Percentiles rank a stretch among this genome's conserved stretches.
Conservation (phyloP, 2,113 vertebrate species). For the Chascanopsetta lugubris region DNA sequence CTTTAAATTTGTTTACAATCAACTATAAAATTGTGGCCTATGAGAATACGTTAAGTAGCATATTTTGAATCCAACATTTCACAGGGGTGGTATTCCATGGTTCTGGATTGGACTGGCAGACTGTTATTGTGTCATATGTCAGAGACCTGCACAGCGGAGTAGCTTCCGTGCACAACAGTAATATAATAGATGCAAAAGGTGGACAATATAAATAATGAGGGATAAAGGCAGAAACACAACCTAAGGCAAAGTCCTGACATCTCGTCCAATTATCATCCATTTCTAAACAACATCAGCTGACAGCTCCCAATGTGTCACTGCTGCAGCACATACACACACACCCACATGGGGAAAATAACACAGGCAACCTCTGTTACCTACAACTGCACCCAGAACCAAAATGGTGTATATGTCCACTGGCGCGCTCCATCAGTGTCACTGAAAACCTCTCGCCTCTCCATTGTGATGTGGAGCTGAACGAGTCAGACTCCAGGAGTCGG, state of each 20-base stretch:
- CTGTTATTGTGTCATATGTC: no score
- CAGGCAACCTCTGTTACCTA: conserved; percentile 24
- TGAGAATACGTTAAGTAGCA: no score
- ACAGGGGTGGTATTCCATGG: no score
- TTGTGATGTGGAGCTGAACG: conserved; percentile 3
- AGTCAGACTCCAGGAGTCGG: neutral
- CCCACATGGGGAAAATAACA: conserved; percentile 32
- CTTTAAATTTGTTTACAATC: no score
- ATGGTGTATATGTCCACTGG: neutral
- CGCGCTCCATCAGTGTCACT: conserved; percentile 12
- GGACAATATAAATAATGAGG: conserved; percentile 37
- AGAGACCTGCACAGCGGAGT: neutral
- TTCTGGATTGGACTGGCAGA: no score
- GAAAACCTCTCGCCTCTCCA: neutral
- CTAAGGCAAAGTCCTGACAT: conserved; percentile 37
- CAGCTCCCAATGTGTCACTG: conserved; percentile 42
- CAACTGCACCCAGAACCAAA: conserved; percentile 11
- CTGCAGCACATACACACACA: conserved; percentile 21
- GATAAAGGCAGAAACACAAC: conserved; percentile 43
- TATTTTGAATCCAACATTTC: no score
- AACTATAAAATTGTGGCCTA: no score
- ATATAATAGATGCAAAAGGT: conserved; percentile 19
- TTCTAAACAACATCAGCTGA: conserved; percentile 45
- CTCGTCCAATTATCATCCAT: conserved; percentile 53
- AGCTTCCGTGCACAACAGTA: neutral